phyloP scores from a whole-genome alignment of 2,797 vertebrate genomes.

The Strix occidentalis region DNA sequence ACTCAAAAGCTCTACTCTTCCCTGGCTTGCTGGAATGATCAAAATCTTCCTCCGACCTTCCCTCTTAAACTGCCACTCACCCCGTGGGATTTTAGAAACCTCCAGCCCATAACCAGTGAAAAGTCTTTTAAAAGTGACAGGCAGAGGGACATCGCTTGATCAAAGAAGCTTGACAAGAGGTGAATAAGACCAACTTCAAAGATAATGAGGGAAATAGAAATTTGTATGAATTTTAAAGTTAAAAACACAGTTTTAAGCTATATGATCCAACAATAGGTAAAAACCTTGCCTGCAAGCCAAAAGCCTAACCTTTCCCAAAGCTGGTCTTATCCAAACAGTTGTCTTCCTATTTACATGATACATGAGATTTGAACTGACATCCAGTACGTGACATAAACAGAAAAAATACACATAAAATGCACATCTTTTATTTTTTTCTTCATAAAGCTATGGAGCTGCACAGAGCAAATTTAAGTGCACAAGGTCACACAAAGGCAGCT shows the following conservation, averaged over 20 bases:
- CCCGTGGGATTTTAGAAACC: neutral
- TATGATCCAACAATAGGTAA: neutral
- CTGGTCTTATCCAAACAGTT: neutral
- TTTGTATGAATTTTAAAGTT: neutral
- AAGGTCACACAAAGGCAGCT: slow-evolving; percentile 74
- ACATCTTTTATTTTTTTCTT: slow-evolving; percentile 60
- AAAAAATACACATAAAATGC: slow-evolving; percentile 62
- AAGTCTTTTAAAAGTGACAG: neutral
- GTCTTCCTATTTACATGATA: neutral
- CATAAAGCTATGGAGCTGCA: slow-evolving; percentile 82
- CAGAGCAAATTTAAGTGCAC: slow-evolving; percentile 78
- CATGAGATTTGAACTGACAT: slow-evolving; percentile 46
- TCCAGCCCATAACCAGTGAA: neutral
- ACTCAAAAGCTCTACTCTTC: neutral
- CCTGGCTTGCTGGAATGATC: slow-evolving; percentile 38
- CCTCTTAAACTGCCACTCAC: neutral
- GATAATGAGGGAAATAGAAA: neutral
- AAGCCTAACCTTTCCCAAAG: neutral
- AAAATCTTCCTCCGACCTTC: neutral
- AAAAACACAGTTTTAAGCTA: neutral
- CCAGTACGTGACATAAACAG: slow-evolving; percentile 65
- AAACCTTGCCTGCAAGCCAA: slow-evolving; percentile 14
- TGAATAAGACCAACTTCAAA: slow-evolving; percentile 1
- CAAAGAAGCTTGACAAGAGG: neutral
- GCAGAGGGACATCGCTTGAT: neutral